Evolutionary conservation across 2,113 vertebrate species (phyloP), one percentile per base, ranked within the genome.

Genomic region (Gobius niger): DNA sequence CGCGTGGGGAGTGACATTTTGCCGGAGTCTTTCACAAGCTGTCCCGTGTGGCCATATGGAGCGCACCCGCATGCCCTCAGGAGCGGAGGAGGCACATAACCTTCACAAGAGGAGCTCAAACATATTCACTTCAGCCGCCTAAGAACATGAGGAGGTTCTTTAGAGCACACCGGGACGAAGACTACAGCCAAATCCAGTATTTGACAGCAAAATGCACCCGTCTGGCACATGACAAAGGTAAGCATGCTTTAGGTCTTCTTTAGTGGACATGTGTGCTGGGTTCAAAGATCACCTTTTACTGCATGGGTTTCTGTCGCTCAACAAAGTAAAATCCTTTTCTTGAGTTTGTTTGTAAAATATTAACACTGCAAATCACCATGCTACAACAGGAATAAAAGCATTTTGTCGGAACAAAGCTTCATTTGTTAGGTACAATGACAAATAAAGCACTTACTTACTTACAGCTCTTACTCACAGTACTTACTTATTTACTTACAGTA

Each of bases 141-240:
- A 24, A 5, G 70, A 86, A 68, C 81, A 93, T 93, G 92, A 91
- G 82, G 84, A 90, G 84, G 82, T 92, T 92, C 84, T 91, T 93
- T 77, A 65, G 75, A 67, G 70, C 66, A 0, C 77, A 88, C 42
- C 73, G 88, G 76, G 86, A 91, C 19, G 90, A 92, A 10, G 90
- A 92, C 82, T 88, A 60, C 75, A 84, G 90, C 67, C 92, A 92
- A 87, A 92, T 91, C 80, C 91, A 92, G 76, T 92, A 90, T 75
- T 89, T 93, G 70, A 93, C 90, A 0, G 90, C 89, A 72, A 91
- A 93, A 83, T 92, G 92, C 68, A 87, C 68, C 69, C 89, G 89
- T 0, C 77, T 93, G 77, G 75, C 83, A 42, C 85, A 90, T 8
- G 92, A 93, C 44, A 91, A 88, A 85, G 92, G 92, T 92, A 72